A percentile compares a stretch with the other conserved stretches of the same genome.
These are phyloP conservation scores for Anastrepha ludens DNA, from an alignment of 1,140 invertebrate genomes.

Conservation along the genomic window DNA sequence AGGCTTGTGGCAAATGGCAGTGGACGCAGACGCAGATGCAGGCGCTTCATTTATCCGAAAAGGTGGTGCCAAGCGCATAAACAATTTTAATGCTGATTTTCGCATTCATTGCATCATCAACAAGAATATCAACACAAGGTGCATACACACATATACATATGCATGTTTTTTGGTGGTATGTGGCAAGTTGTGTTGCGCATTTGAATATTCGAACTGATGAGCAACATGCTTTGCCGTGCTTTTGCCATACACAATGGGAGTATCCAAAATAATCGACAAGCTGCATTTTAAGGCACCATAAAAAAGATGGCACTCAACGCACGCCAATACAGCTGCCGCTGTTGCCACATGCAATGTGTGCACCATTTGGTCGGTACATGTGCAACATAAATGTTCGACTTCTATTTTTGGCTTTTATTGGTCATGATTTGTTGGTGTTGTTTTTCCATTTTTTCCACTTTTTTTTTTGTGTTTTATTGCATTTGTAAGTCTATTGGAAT, in stretches of 20 bases:
- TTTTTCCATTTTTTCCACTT: neutral
- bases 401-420: slow-evolving; percentile 43
- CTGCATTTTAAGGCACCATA: neutral
- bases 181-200: slow-evolving; percentile 1
- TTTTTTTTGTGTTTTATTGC: no score
- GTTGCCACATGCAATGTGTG: neutral
- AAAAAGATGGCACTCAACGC: slow-evolving; percentile 43
- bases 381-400: slow-evolving; percentile 28
- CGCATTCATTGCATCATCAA: neutral
- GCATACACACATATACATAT: neutral
- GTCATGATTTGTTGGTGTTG: neutral
- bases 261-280: slow-evolving; percentile 35
- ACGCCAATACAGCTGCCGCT: neutral
- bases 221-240: neutral
- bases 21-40: neutral
- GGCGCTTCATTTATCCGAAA: neutral
- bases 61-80: neutral
- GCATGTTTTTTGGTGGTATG: neutral
- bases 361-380: neutral
- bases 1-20: neutral
- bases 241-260: slow-evolving; percentile 16
- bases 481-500: neutral
- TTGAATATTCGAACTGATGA: neutral
- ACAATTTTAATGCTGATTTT: neutral
- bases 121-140: neutral